These are phyloP conservation scores for Manis pentadactyla DNA, from an alignment of 2,797 vertebrate genomes.

Conservation along the genomic window DNA sequence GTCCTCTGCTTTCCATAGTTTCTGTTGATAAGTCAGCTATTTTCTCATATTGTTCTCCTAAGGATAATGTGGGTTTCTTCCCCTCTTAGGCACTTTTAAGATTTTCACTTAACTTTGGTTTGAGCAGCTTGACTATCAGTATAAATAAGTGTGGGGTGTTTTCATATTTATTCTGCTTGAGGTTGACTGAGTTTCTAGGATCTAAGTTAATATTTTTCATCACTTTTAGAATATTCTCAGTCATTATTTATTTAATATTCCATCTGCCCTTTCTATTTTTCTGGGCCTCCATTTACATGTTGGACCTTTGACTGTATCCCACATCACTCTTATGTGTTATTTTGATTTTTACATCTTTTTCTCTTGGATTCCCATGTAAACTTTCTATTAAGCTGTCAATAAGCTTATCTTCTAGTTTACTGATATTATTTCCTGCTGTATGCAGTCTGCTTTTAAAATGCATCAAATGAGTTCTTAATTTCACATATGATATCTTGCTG, in stretches of 20 bases:
- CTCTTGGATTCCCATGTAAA: not conserved
- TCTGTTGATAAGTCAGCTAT: not conserved
- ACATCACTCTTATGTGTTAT: not conserved
- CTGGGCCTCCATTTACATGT: not conserved
- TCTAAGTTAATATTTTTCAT: not conserved
- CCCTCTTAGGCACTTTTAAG: not conserved
- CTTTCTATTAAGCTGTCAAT: not conserved
- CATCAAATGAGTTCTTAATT: not conserved
- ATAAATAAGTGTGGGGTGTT: not conserved
- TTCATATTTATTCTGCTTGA: not conserved
- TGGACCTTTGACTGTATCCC: not conserved
- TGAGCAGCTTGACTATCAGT: not conserved
- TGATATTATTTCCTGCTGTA: not conserved
- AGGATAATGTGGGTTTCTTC: not conserved
- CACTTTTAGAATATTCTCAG: not conserved
- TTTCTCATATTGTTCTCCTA: not conserved
- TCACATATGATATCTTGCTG: not conserved
- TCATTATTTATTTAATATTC: not conserved
- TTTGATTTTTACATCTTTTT: not conserved
- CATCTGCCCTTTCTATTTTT: not conserved
- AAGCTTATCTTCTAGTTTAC: not conserved
- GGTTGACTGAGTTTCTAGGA: not conserved
- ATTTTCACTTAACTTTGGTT: not conserved
- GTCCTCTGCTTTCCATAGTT: not conserved
- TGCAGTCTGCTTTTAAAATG: not conserved